Conservation (phyloP, 2,113 vertebrate species). For the Recurvirostra avosetta region DNA sequence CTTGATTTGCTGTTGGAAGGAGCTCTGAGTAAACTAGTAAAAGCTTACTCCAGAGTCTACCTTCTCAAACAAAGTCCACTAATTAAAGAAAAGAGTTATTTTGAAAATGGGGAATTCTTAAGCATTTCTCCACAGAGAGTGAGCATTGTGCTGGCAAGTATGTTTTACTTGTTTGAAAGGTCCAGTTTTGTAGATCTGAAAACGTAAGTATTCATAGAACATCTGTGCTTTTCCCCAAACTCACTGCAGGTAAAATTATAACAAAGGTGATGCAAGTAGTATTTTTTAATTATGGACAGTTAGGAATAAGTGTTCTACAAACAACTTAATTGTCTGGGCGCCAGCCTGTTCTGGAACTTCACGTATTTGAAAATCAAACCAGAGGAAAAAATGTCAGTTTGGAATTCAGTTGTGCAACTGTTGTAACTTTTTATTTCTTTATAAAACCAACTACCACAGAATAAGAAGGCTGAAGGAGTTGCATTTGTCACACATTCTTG, state of each 20-base stretch:
- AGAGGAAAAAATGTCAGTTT: not conserved
- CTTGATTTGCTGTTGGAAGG: not conserved
- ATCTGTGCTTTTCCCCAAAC: not conserved
- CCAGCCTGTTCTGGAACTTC: not conserved
- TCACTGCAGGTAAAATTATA: not conserved
- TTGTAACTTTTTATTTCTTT: constrained; percentile 26
- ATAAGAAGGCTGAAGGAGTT: constrained; percentile 21
- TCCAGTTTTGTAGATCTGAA: not conserved
- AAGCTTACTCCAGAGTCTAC: not conserved
- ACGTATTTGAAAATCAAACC: constrained; percentile 5
- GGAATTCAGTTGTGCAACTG: not conserved
- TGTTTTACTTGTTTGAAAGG: not conserved
- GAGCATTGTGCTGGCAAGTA: not conserved
- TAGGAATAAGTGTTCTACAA: not conserved
- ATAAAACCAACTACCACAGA: not conserved
- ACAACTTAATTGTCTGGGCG: not conserved
- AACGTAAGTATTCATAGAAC: not conserved
- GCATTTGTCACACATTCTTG: constrained; percentile 22
- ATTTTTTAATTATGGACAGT: not conserved
- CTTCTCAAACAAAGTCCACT: not conserved
- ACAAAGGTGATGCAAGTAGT: not conserved
- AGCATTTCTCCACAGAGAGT: not conserved
- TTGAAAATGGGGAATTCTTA: not conserved
- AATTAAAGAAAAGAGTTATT: not conserved
- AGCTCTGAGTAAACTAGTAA: not conserved